phyloP scores from a whole-genome alignment of 1,140 invertebrate species.

The Zaprionus inermis region DNA sequence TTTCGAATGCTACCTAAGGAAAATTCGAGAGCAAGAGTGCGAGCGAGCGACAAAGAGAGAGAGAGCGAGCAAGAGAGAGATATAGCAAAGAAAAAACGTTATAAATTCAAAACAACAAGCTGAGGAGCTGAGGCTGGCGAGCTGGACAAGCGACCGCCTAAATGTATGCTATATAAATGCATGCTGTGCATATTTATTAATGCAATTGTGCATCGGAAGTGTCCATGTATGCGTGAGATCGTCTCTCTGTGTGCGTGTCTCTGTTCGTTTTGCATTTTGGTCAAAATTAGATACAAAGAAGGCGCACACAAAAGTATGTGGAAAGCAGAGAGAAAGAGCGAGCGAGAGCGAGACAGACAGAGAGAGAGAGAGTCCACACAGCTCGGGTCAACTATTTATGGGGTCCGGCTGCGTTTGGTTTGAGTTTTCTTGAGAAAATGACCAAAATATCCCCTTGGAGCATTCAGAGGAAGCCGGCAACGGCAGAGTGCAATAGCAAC shows the following conservation, averaged over 20 bases:
- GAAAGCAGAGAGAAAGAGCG: background rate
- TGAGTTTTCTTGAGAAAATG: slow-evolving; percentile 80
- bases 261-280: slow-evolving; percentile 16
- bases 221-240: slow-evolving; percentile 12
- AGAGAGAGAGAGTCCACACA: slow-evolving; percentile 6
- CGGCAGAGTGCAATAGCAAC: slow-evolving; percentile 60
- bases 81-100: slow-evolving; percentile 33
- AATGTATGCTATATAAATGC: slow-evolving; percentile 53
- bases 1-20: slow-evolving; percentile 24
- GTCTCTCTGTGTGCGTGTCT: slow-evolving; percentile 9
- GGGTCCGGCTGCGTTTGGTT: slow-evolving; percentile 43
- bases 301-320: slow-evolving; percentile 23
- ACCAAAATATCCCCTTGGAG: slow-evolving; percentile 71
- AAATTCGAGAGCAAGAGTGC: slow-evolving; percentile 20
- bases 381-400: slow-evolving; percentile 65
- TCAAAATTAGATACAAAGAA: slow-evolving; percentile 59
- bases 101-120: slow-evolving; percentile 35
- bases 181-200: slow-evolving; percentile 75
- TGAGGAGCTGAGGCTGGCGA: background rate
- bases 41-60: background rate
- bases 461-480: slow-evolving; percentile 59
- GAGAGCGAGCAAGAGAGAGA: background rate
- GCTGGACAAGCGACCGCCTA: slow-evolving; percentile 9
- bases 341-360: background rate
- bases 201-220: slow-evolving; percentile 34